Evolutionary conservation across 1,140 invertebrate species (phyloP), one percentile per base, ranked within the genome.

Genomic region (Piezodorus guildinii): DNA sequence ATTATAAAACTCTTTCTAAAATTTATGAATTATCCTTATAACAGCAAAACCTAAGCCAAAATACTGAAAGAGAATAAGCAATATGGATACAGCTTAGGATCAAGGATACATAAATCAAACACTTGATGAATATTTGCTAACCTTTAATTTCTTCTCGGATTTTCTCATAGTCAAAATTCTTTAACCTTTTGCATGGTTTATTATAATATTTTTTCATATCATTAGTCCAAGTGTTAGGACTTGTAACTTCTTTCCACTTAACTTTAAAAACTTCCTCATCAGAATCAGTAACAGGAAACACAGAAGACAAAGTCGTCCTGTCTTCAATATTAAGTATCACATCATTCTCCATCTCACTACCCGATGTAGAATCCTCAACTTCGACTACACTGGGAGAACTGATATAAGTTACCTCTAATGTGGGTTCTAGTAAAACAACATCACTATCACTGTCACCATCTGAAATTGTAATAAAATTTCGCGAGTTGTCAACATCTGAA

Each of bases 181-280:
- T 56, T 17, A 63, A 43, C 5, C 19, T 39, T n/a, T 63, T 8
- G 23, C 52, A 34, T 21, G 51, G 27, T 21, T 21, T 63, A 21
- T 63, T 63, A 19, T 63, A 63, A 39, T 56, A 63, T 19, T 25
- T 56, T 34, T 34, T 63, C 62, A 63, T 63, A 8, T 54, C 52
- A 27, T 58, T 10, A n/a, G 62, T 58, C 62, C 62, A 63, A 43
- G 27, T 51, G 8, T 2, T 44, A 2, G 62, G 62, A 30, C 62
- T 63, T 9, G 21, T 46, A 43, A 63, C 62, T 17, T 44, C 34
- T 23, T 25, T 52, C 62, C 62, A 63, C 3, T 63, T 16, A 16
- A 63, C 12, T 15, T 58, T 58, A 9, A 52, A 19, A 8, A 43
- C 25, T 62, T 49, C 45, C 10, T 56, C 52, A 0, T 56, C 62